phyloP scores from a whole-genome alignment of 2,888 invertebrate species.

The Tiliacea aurago region DNA sequence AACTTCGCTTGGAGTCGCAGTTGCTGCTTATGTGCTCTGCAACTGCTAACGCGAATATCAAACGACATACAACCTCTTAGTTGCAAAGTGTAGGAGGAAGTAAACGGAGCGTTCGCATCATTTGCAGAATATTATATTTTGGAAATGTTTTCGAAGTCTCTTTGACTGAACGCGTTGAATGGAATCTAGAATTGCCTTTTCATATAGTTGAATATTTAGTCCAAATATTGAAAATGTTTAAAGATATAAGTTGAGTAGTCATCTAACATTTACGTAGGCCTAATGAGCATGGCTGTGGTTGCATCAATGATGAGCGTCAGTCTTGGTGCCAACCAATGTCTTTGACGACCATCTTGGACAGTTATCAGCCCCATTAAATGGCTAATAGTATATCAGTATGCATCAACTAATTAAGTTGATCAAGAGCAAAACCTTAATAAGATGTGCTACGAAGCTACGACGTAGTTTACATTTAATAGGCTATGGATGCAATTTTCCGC shows the following conservation, averaged over 20 bases:
- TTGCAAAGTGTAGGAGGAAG: slow-evolving; percentile 19
- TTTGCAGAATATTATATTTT: slow-evolving; percentile 48
- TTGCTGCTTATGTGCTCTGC: slow-evolving; percentile 46
- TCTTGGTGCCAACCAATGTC: background rate
- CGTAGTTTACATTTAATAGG: background rate
- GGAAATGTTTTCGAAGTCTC: slow-evolving; percentile 28
- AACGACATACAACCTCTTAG: slow-evolving; percentile 25
- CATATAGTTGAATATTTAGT: slow-evolving; percentile 10
- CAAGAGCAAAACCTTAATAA: background rate
- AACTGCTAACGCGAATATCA: slow-evolving; percentile 36
- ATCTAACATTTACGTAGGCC: background rate
- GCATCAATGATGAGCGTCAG: background rate
- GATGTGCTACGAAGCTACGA: background rate
- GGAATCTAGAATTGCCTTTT: slow-evolving; percentile 17
- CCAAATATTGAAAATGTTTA: slow-evolving; percentile 23
- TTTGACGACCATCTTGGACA: background rate
- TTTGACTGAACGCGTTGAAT: slow-evolving; percentile 33
- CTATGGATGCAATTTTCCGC: too few species aligned
- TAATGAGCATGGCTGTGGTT: background rate
- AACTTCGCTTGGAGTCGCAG: slow-evolving; percentile 36
- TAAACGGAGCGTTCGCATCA: slow-evolving; percentile 5
- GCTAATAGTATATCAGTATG: background rate
- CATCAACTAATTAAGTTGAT: background rate
- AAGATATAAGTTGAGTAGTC: background rate
- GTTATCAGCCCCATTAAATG: background rate